Percentiles rank a stretch among this genome's conserved stretches.
Conservation (phyloP, 2,797 vertebrate species). For the Brotula barbata region DNA sequence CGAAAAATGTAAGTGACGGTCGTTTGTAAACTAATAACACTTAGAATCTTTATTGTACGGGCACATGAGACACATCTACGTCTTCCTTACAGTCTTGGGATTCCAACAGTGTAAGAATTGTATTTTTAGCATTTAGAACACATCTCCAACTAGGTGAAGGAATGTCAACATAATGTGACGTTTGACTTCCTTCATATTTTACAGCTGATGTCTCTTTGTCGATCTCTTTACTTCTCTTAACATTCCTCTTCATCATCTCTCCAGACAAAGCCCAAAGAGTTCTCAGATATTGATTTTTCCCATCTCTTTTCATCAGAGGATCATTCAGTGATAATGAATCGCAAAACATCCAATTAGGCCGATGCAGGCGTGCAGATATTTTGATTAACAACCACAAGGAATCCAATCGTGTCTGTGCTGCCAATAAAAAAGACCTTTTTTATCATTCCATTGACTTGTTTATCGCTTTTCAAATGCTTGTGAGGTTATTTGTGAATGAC, state of each 20-base stretch:
- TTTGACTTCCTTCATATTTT: too few relatives aligned
- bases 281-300: conserved; percentile 34
- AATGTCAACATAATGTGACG: not conserved
- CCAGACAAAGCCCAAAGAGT: not conserved
- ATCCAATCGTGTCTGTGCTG: not conserved
- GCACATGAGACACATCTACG: too few relatives aligned
- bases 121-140: too few relatives aligned
- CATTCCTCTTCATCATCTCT: not conserved
- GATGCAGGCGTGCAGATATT: conserved; percentile 9
- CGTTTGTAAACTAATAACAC: too few relatives aligned
- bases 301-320: conserved; percentile 30
- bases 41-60: too few relatives aligned
- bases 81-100: too few relatives aligned
- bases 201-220: not conserved
- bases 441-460: not conserved
- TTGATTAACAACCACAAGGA: conserved; percentile 11
- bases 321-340: conserved; percentile 29
- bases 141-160: too few relatives aligned
- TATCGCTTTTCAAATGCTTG: conserved; percentile 1
- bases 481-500: not conserved
- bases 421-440: not conserved
- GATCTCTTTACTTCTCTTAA: not conserved
- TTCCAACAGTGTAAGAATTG: too few relatives aligned
- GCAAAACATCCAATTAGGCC: conserved; percentile 17
- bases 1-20: too few relatives aligned